These are phyloP conservation scores for Nycteola revayana DNA, from an alignment of 2,888 invertebrate species.

Conservation along the genomic window DNA sequence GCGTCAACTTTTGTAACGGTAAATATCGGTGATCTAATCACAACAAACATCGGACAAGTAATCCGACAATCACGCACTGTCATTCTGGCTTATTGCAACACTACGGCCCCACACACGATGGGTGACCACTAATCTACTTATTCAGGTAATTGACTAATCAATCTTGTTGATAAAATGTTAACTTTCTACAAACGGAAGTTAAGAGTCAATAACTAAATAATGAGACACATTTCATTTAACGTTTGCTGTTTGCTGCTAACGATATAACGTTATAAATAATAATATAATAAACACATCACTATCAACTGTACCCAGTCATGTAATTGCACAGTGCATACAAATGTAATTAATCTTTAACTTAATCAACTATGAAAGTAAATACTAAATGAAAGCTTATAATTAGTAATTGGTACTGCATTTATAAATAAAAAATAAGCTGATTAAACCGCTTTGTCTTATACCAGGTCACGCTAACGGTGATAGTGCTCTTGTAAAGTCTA, in stretches of 20 bases:
- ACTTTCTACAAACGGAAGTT: no score
- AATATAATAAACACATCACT: no score
- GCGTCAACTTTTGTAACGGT: not conserved
- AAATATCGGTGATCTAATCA: slow-evolving; percentile 14
- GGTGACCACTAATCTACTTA: slow-evolving; percentile 19
- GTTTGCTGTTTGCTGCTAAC: no score
- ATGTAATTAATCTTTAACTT: no score
- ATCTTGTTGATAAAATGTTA: slow-evolving; percentile 12
- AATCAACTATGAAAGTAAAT: slow-evolving; percentile 1
- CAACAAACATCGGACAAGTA: slow-evolving; percentile 25
- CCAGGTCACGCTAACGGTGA: slow-evolving; percentile 29
- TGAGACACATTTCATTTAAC: no score
- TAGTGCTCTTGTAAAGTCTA: slow-evolving; percentile 21
- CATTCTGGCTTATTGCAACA: slow-evolving; percentile 20
- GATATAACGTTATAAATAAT: no score
- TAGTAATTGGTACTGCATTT: slow-evolving; percentile 15
- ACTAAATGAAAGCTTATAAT: slow-evolving; percentile 18
- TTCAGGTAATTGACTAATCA: slow-evolving; percentile 30
- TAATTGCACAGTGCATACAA: no score
- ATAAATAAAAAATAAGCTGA: slow-evolving; percentile 12
- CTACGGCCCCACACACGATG: slow-evolving; percentile 28
- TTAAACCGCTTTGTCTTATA: slow-evolving; percentile 28
- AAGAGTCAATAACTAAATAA: no score
- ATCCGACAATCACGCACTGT: slow-evolving; percentile 23
- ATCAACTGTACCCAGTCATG: no score